phyloP scores from a whole-genome alignment of 1,140 invertebrate species.

The Procambarus virginalis region DNA sequence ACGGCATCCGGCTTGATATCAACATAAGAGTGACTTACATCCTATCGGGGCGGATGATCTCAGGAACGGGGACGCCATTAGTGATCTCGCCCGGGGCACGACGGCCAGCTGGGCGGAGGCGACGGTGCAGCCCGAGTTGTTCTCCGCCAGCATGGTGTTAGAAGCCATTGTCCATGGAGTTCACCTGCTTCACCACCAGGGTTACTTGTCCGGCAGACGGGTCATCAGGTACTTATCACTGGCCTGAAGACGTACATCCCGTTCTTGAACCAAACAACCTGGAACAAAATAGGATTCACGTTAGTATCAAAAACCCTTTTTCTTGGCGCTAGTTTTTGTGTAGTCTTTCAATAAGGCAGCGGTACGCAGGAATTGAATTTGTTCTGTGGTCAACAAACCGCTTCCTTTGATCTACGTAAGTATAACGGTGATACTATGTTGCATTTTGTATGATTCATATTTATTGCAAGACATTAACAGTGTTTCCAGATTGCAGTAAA shows the following conservation, averaged over 20 bases:
- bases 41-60: conserved; percentile 64
- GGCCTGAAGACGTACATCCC: conserved; percentile 92
- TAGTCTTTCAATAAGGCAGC: no score
- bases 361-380: no score
- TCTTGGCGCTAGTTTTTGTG: no score
- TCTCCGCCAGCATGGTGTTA: conserved; percentile 95
- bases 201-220: conserved; percentile 95
- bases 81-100: conserved; percentile 77
- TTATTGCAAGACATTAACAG: no score
- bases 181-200: conserved; percentile 90
- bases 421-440: no score
- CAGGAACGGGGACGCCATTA: conserved; percentile 57
- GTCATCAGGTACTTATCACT: conserved; percentile 91
- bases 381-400: no score
- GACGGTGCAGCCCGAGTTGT: conserved; percentile 91
- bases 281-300: conserved; percentile 53
- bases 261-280: conserved; percentile 96
- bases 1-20: no score
- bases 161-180: conserved; percentile 90
- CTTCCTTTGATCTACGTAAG: no score
- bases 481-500: no score
- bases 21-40: conserved; percentile 22
- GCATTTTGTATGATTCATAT: no score
- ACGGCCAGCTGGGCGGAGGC: conserved; percentile 91
- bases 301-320: no score